Conservation (phyloP, 2,113 vertebrate species). For the Caracal caracal region DNA sequence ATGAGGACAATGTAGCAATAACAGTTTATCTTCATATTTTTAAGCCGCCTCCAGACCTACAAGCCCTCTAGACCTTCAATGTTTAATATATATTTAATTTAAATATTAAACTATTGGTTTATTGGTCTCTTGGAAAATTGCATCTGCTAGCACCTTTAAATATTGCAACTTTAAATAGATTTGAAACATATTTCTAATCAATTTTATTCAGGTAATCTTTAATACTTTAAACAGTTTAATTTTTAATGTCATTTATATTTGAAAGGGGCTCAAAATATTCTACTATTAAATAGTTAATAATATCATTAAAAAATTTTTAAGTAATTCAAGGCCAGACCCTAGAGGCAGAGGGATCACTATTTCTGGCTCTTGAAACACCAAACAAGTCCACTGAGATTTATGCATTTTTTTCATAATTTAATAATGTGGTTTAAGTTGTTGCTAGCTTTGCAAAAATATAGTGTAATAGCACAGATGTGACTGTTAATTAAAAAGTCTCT, state of each 20-base stretch:
- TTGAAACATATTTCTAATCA: constrained; percentile 75
- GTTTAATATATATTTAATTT: constrained; percentile 52
- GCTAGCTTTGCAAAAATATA: constrained; percentile 84
- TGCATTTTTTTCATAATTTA: constrained; percentile 83
- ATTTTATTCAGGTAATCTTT: constrained; percentile 82
- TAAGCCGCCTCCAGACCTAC: not conserved
- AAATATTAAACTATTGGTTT: constrained; percentile 63
- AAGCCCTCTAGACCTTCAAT: not conserved
- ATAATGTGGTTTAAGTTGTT: constrained; percentile 82
- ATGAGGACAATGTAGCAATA: not conserved
- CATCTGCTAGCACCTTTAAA: constrained; percentile 46
- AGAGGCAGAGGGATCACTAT: constrained; percentile 67
- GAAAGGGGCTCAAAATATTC: constrained; percentile 85
- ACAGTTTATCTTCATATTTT: not conserved
- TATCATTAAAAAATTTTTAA: constrained; percentile 81
- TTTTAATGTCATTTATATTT: constrained; percentile 84
- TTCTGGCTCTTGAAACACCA: constrained; percentile 76
- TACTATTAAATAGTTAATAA: constrained; percentile 85
- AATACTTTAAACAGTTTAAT: constrained; percentile 83
- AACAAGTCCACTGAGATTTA: constrained; percentile 81
- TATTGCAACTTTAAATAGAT: constrained; percentile 57
- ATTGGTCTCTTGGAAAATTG: constrained; percentile 55
- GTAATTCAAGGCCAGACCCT: constrained; percentile 75
- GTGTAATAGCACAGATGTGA: constrained; percentile 84
- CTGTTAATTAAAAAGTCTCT: constrained; percentile 86